Evolutionary conservation across 1,140 invertebrate species (phyloP).

Genomic region (Coenobita brevimanus): DNA sequence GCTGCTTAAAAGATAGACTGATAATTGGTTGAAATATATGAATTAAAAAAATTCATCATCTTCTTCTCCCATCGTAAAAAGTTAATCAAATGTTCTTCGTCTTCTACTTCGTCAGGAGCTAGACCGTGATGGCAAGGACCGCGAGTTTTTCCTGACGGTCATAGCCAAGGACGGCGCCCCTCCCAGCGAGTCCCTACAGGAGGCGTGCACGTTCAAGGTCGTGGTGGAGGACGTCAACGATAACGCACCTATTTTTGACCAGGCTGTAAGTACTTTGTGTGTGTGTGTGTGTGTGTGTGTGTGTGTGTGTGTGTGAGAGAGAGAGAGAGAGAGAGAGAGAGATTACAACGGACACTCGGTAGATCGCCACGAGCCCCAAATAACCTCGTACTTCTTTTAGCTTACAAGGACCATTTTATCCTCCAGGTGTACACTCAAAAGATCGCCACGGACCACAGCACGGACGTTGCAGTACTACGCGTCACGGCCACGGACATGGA

Average conservation of each 20-base stretch:
- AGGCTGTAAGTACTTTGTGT: slow-evolving; percentile 40
- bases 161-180: slow-evolving; percentile 36
- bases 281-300: no score
- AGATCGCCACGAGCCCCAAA: no score
- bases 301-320: no score
- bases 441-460: slow-evolving; percentile 41
- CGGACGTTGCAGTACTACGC: not conserved
- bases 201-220: slow-evolving; percentile 46
- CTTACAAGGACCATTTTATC: not conserved
- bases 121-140: slow-evolving; percentile 31
- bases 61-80: not conserved
- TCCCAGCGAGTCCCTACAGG: slow-evolving; percentile 28
- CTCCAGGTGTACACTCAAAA: slow-evolving; percentile 31
- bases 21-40: no score
- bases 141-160: slow-evolving; percentile 52
- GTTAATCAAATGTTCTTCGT: not conserved
- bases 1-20: no score
- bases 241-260: slow-evolving; percentile 47
- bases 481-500: slow-evolving; percentile 49
- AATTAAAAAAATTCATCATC: not conserved
- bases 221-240: slow-evolving; percentile 48
- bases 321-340: no score
- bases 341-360: no score
- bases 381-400: not conserved
- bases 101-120: not conserved